Conservation (phyloP, 2,888 invertebrate species). For the Leptopilina myrica region DNA sequence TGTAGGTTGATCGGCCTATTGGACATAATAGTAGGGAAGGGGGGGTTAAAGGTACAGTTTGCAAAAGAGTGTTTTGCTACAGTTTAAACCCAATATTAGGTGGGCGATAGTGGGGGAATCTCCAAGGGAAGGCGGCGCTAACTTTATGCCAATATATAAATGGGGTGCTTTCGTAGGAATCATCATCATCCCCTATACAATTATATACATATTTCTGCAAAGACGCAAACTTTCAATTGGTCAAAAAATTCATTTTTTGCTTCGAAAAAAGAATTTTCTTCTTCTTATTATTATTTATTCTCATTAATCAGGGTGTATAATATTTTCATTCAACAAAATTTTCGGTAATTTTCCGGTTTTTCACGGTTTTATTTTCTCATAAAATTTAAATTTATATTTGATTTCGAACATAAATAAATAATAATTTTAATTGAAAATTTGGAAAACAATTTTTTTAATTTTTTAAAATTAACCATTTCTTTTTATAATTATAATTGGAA, state of each 20-base stretch:
- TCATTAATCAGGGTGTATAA: no score
- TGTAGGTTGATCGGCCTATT: constrained; percentile 40
- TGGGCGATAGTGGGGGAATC: background rate
- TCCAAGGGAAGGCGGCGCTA: background rate
- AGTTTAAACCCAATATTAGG: constrained; percentile 24
- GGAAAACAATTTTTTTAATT: no score
- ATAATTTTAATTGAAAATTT: no score
- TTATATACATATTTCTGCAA: background rate
- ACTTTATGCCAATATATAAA: constrained; percentile 5
- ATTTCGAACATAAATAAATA: no score
- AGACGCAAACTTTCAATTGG: background rate
- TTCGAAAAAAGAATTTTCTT: no score
- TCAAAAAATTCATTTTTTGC: background rate
- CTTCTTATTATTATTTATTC: no score
- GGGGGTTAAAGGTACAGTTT: constrained; percentile 16
- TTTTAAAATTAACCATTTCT: no score
- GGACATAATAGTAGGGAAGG: background rate
- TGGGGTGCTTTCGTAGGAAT: background rate
- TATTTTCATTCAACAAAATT: no score
- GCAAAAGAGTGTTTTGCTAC: constrained; percentile 11
- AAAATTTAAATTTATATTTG: no score
- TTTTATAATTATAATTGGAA: no score
- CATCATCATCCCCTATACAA: background rate
- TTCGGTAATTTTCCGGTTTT: no score
- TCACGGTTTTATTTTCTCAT: no score